These are phyloP conservation scores for Pocillopora meandrina DNA, from an alignment of 92 coral and sea anemone genomes.

Conservation along the genomic window DNA sequence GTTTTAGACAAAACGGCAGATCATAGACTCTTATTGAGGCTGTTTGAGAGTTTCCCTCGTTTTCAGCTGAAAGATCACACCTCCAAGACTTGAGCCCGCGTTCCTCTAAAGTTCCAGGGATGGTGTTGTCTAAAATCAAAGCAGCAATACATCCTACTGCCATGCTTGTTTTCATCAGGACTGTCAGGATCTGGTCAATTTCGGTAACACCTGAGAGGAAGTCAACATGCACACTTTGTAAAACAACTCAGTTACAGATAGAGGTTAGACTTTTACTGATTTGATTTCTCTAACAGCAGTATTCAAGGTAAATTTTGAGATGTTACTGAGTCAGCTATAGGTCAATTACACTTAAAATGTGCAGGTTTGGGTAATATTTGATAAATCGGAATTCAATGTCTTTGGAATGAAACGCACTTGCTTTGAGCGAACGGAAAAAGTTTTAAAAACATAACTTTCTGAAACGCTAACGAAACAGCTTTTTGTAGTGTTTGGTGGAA, in stretches of 20 bases:
- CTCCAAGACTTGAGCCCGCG: constrained; percentile 91
- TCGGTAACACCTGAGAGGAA: constrained; percentile 54
- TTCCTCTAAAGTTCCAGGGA: constrained; percentile 91
- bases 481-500: neutral
- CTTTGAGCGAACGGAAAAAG: no score
- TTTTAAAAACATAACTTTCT: no score
- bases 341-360: no score
- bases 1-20: constrained; percentile 78
- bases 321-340: no score
- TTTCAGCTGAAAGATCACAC: constrained; percentile 41
- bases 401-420: no score
- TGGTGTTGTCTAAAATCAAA: constrained; percentile 87
- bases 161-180: constrained; percentile 89
- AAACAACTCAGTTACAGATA: neutral
- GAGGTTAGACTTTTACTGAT: no score
- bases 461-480: neutral
- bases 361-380: no score
- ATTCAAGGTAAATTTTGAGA: no score
- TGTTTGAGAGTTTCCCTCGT: constrained; percentile 44
- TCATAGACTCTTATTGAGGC: constrained; percentile 78
- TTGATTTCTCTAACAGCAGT: no score
- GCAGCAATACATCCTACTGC: constrained; percentile 88
- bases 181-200: constrained; percentile 81
- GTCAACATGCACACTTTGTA: neutral
- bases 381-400: no score